Base-by-base conservation (phyloP, 2,797 vertebrate species). In the Valencia hispanica region DNA sequence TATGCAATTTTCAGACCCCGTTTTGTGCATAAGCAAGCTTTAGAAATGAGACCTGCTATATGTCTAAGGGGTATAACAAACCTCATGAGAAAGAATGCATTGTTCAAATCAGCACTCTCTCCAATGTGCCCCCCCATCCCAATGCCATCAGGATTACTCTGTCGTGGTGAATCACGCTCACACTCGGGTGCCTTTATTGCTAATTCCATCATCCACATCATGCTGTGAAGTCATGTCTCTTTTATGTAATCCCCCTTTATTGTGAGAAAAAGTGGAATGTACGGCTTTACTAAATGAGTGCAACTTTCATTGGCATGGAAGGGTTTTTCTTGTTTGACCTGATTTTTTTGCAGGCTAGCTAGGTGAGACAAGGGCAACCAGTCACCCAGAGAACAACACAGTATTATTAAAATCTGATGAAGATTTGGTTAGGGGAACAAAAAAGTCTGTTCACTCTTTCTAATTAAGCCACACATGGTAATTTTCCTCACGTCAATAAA, bases 401-500 rank as follows among this genome's bases (percentile, higher is more conserved):
- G 12, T 32, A 47, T 43, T 27, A 47, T 66, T 61, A n/a, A 63
- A 80, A 68, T 77, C 20, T 32, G 51, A 36, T 61, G 17, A 85
- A 34, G 68, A 71, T 68, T 68, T 27, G 65, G 14, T 68, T 45
- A 45, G 36, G 51, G 43, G 17, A 77, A 53, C 55, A 75, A 75
- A 84, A 78, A 75, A 20, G 65, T 48, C 74, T 70, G 53, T 73
- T 84, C 57, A 66, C 73, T 63, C 41, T 65, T 84, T 86, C 74
- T 87, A 80, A 90, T 88, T 87, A 87, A 84, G 68, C 77, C 51
- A 61, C 51, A 71, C 72, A 82, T 61, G 72, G 47, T 5, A 68
- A n/a, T 75, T 70, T 79, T 82, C 12, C 65, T 59, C 18, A 79
- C 87, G 85, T 89, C 88, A 84, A 86, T 91, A 66, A 3, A 70